Base-by-base conservation (phyloP, 1,140 invertebrate species). In the Drosophila ficusphila region DNA sequence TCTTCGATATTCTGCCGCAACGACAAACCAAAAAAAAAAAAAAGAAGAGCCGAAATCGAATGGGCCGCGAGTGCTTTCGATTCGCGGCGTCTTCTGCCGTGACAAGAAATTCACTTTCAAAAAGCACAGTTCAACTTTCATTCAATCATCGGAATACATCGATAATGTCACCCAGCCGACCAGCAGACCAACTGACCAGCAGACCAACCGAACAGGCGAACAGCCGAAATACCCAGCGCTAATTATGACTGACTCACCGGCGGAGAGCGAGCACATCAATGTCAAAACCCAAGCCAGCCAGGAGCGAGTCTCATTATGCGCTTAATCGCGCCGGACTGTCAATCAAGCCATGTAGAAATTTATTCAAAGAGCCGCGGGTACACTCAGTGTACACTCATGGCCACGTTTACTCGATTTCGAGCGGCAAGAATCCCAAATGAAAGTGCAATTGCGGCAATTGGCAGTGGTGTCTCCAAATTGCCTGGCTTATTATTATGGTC, bases 91-190 rank as follows among this genome's bases (percentile, higher is more conserved):
- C 57, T 72, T 73, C 68, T 36, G 57, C 42, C 57, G 48, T 44
- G 36, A 61, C 49, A 68, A 41, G 74, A 76, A 53, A 76, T 70
- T 76, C 64, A 76, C 73, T 76, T 76, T 76, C 73, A 75, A 68
- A 75, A 74, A 57, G 23, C 49, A 49, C 49, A 75, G 46, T 75
- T 69, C 62, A 76, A 76, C 72, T 76, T 76, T 76, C 72, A 76
- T 76, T 76, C 71, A 75, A 74, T 75, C 72, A 74, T 75, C 72
- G 65, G 25, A 74, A 58, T 47, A 67, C 61, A 76, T 60, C 61
- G 71, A 76, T 76, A 76, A 58, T 75, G 72, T 75, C 72, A 76
- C 71, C 72, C 64, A 57, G 61, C 57, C 69, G 36, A 75, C n/a
- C n/a, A n/a, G n/a, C n/a, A n/a, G n/a, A n/a, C n/a, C n/a, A n/a